Evolutionary conservation across 2,113 vertebrate genomes (phyloP).

Genomic region (Centropristis striata): DNA sequence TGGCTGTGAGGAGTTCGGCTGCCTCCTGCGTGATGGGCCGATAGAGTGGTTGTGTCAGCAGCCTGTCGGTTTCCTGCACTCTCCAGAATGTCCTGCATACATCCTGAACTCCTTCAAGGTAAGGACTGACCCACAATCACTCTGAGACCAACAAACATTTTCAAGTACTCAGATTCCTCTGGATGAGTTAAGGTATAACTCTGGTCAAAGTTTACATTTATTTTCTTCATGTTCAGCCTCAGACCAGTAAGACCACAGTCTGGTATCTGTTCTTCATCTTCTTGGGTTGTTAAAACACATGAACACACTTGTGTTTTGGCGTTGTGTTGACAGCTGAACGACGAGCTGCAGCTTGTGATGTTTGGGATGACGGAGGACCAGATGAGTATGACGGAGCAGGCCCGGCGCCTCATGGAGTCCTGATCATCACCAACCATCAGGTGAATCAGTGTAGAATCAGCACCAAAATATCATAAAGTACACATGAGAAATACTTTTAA

Average conservation of each 20-base stretch:
- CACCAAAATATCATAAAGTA: too few species aligned
- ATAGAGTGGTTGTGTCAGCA: conserved; percentile 54
- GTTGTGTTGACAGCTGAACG: conserved; percentile 81
- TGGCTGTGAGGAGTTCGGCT: conserved; percentile 88
- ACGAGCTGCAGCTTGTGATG: conserved; percentile 91
- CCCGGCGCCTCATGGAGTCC: conserved; percentile 86
- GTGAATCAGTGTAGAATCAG: too few species aligned
- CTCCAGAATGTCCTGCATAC: conserved; percentile 15
- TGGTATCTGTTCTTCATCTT: too few species aligned
- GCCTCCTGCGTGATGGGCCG: conserved; percentile 82
- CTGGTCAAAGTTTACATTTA: too few species aligned
- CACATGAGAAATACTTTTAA: too few species aligned
- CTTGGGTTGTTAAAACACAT: too few species aligned
- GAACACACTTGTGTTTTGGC: too few species aligned
- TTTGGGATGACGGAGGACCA: conserved; percentile 94
- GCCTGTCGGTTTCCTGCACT: neutral
- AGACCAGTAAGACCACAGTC: too few species aligned
- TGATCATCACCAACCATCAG: neutral
- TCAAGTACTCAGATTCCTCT: too few species aligned
- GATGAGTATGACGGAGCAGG: conserved; percentile 93
- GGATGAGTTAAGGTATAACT: too few species aligned
- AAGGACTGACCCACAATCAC: neutral
- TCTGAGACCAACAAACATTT: too few species aligned
- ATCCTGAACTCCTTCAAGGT: conserved; percentile 53
- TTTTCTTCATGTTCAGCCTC: too few species aligned